These are phyloP conservation scores for Buathra laborator DNA, from an alignment of 2,888 invertebrate species.

Conservation along the genomic window DNA sequence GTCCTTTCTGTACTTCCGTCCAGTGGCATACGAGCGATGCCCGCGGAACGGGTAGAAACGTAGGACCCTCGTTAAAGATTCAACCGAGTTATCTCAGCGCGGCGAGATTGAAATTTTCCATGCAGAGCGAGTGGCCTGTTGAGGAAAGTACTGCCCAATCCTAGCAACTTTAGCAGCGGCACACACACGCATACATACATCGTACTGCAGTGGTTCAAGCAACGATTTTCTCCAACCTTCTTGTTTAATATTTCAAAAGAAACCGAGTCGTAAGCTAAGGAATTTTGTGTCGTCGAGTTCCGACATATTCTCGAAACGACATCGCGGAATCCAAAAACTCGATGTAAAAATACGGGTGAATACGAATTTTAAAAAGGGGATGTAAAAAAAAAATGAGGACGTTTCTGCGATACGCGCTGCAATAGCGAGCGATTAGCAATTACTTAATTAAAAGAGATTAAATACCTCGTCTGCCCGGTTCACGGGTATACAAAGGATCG, in stretches of 20 bases:
- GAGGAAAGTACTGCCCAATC: conserved; percentile 62
- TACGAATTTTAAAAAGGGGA: neutral
- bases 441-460: conserved; percentile 7
- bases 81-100: conserved; percentile 82
- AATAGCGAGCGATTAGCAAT: neutral
- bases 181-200: conserved; percentile 21
- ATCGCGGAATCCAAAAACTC: neutral
- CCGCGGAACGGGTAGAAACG: conserved; percentile 6
- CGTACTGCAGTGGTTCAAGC: conserved; percentile 31
- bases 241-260: conserved; percentile 67
- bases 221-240: conserved; percentile 45
- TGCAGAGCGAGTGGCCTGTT: conserved; percentile 75
- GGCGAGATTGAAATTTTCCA: conserved; percentile 84
- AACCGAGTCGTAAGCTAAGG: conserved; percentile 52
- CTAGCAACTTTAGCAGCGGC: conserved; percentile 25
- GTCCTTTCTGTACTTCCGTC: conserved; percentile 69
- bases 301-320: conserved; percentile 29
- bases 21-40: conserved; percentile 42
- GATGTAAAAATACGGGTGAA: neutral
- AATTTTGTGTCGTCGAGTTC: conserved; percentile 48
- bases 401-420: neutral
- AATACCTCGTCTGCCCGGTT: neutral
- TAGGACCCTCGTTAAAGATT: conserved; percentile 82
- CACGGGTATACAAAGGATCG: neutral
- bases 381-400: too few relatives aligned